These are phyloP conservation scores for Rousettus leschenaultii DNA, from an alignment of 2,113 vertebrate species.

Conservation along the genomic window DNA sequence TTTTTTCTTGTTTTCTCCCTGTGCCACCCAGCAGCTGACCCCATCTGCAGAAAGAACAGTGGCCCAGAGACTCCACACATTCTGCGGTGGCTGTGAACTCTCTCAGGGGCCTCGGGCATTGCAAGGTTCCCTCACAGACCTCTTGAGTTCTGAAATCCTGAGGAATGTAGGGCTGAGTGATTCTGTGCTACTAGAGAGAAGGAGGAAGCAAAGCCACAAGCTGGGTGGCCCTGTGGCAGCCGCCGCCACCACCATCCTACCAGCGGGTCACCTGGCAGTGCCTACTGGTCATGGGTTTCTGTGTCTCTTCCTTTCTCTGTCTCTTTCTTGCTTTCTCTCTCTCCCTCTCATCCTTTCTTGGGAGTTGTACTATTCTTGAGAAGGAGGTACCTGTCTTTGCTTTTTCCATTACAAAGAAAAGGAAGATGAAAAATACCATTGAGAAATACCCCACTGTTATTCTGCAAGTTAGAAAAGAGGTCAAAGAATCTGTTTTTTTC, in stretches of 20 bases:
- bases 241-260: background rate
- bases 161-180: conserved; percentile 31
- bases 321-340: background rate
- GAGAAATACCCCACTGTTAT: background rate
- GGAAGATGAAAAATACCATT: background rate
- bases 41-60: background rate
- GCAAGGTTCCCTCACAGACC: background rate
- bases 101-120: background rate
- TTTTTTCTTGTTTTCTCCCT: background rate
- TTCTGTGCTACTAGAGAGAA: background rate
- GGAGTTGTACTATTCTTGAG: background rate
- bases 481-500: background rate
- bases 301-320: background rate
- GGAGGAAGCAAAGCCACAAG: conserved; percentile 27
- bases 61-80: background rate
- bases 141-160: background rate
- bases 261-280: background rate
- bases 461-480: background rate
- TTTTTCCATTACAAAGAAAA: conserved; percentile 26
- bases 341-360: background rate
- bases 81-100: background rate
- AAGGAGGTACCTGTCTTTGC: background rate
- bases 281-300: background rate
- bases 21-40: background rate
- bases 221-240: background rate